phyloP scores from a whole-genome alignment of 2,888 invertebrate species.

The Nomada fabriciana region DNA sequence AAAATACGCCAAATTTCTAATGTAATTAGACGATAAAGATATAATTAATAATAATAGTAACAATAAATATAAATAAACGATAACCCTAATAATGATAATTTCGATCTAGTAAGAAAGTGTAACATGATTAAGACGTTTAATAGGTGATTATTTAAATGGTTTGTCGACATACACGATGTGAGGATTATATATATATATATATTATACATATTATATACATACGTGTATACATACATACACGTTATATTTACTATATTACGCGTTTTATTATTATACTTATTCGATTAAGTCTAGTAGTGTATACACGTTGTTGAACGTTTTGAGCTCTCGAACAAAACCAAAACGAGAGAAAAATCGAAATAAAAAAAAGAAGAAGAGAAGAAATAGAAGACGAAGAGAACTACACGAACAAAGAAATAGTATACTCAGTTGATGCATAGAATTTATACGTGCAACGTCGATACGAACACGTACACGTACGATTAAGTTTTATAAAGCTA shows the following conservation, averaged over 20 bases:
- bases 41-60: slow-evolving; percentile 47
- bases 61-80: slow-evolving; percentile 29
- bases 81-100: slow-evolving; percentile 61
- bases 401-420: not conserved
- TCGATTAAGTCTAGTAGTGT: slow-evolving; percentile 55
- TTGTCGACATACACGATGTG: slow-evolving; percentile 43
- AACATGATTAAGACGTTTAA: slow-evolving; percentile 36
- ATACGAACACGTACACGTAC: slow-evolving; percentile 38
- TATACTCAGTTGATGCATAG: slow-evolving; percentile 16
- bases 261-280: slow-evolving; percentile 66
- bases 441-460: slow-evolving; percentile 36
- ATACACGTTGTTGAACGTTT: slow-evolving; percentile 53
- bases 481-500: slow-evolving; percentile 60
- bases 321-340: slow-evolving; percentile 36
- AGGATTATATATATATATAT: slow-evolving; percentile 54
- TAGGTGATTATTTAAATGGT: slow-evolving; percentile 46
- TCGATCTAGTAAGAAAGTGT: slow-evolving; percentile 39
- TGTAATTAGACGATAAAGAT: slow-evolving; percentile 47
- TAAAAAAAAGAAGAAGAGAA: not conserved
- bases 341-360: slow-evolving; percentile 1
- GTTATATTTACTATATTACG: slow-evolving; percentile 63
- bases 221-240: slow-evolving; percentile 37
- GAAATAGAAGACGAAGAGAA: not conserved
- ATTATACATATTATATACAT: slow-evolving; percentile 48
- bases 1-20: slow-evolving; percentile 65